These are phyloP conservation scores for Brachyopa scutellaris DNA, from an alignment of 2,888 invertebrate species.

Conservation along the genomic window DNA sequence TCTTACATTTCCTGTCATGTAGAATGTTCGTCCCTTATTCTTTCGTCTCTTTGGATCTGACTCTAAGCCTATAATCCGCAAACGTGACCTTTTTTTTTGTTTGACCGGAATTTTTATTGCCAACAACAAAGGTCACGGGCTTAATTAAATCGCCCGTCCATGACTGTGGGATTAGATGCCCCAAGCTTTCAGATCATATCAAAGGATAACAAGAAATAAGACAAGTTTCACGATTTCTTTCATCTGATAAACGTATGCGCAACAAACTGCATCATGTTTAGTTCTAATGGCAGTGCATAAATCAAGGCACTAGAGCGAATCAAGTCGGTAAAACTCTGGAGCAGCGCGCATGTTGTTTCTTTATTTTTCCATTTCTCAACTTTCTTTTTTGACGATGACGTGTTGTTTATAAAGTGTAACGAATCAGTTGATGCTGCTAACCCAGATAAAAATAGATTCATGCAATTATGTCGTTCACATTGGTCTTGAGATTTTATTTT, in stretches of 20 bases:
- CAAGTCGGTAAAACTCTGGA: conserved; percentile 16
- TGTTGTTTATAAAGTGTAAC: conserved; percentile 55
- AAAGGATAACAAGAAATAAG: conserved; percentile 6
- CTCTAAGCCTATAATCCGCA: conserved; percentile 15
- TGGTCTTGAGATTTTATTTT: conserved; percentile 58
- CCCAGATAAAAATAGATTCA: conserved; percentile 52
- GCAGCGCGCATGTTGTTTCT: background rate
- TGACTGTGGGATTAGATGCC: background rate
- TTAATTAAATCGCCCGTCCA: conserved; percentile 22
- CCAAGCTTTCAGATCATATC: background rate
- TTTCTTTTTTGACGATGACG: conserved; percentile 60
- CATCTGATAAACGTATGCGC: conserved; percentile 5
- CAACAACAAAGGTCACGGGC: conserved; percentile 21
- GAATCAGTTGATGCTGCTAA: conserved; percentile 60
- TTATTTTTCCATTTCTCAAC: conserved; percentile 8
- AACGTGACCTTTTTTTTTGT: conserved; percentile 35
- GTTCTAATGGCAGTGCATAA: conserved; percentile 46
- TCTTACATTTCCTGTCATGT: conserved; percentile 1
- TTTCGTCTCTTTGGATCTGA: no score
- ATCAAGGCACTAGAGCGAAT: conserved; percentile 66
- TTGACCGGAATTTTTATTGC: background rate
- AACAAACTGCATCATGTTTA: conserved; percentile 31
- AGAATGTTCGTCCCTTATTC: no score
- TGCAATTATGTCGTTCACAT: conserved; percentile 64
- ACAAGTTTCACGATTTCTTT: conserved; percentile 23